These are phyloP conservation scores for Latrodectus geometricus DNA, from an alignment of 1,140 invertebrate species.

Conservation along the genomic window DNA sequence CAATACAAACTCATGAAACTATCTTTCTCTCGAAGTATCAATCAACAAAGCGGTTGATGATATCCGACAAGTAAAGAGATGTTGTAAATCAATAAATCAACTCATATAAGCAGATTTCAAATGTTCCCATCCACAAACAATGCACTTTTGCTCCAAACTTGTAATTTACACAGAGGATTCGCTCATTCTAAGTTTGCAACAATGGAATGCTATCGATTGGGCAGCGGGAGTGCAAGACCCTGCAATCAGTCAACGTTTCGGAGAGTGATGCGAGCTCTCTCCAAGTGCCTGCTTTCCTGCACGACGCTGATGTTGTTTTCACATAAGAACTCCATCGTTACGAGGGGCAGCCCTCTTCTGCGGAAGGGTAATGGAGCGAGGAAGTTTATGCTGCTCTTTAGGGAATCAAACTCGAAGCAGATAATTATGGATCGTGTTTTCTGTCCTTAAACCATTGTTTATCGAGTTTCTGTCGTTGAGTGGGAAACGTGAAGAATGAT, in stretches of 20 bases:
- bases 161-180: not conserved
- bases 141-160: not conserved
- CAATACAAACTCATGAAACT: not conserved
- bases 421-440: not conserved
- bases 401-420: not conserved
- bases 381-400: not conserved
- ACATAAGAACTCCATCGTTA: not conserved
- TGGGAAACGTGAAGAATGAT: not conserved
- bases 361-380: not conserved
- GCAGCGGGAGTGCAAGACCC: not conserved
- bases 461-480: not conserved
- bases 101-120: not conserved
- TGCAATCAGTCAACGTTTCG: not conserved
- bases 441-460: slow-evolving; percentile 1
- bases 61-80: not conserved
- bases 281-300: not conserved
- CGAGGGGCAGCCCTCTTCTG: not conserved
- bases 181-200: not conserved
- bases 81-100: not conserved
- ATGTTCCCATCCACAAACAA: not conserved
- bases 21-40: not conserved
- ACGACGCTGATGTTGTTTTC: not conserved
- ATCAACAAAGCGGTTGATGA: not conserved
- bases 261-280: not conserved
- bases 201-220: not conserved